These are phyloP conservation scores for Laticauda laticaudata DNA, from an alignment of 2,113 vertebrate species.

Conservation along the genomic window DNA sequence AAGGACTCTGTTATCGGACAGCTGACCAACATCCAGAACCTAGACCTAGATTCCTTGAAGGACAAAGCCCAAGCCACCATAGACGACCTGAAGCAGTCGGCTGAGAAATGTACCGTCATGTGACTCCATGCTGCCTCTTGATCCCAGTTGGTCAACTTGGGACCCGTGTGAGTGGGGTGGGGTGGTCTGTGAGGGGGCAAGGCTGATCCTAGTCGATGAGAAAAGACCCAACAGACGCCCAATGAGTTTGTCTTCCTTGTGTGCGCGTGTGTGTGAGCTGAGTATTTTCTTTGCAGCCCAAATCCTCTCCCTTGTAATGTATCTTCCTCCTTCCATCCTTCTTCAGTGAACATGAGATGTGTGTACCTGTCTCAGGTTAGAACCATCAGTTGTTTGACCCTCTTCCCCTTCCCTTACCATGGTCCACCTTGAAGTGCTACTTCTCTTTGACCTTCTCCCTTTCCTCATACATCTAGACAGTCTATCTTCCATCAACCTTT, in stretches of 20 bases:
- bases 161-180: background rate
- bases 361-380: conserved; percentile 24
- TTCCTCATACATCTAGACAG: background rate
- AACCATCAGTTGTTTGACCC: conserved; percentile 17
- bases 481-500: background rate
- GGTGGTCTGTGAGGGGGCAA: background rate
- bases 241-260: conserved; percentile 20
- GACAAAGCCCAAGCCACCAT: conserved; percentile 93
- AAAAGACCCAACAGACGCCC: conserved; percentile 3
- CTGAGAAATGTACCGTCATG: conserved; percentile 93
- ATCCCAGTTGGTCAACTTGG: background rate
- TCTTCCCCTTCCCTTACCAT: background rate
- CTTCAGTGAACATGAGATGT: background rate
- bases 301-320: conserved; percentile 25
- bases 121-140: conserved; percentile 62
- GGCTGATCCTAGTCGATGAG: background rate
- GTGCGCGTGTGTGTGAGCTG: conserved; percentile 21
- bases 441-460: background rate
- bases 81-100: conserved; percentile 93
- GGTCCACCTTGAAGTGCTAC: background rate
- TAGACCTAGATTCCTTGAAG: conserved; percentile 93
- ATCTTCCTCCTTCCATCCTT: background rate
- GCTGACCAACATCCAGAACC: conserved; percentile 90
- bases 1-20: conserved; percentile 90
- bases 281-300: background rate